phyloP scores from a whole-genome alignment of 30 jellyfish, hydroid and myxozoan species.

The Turritopsis dohrnii region DNA sequence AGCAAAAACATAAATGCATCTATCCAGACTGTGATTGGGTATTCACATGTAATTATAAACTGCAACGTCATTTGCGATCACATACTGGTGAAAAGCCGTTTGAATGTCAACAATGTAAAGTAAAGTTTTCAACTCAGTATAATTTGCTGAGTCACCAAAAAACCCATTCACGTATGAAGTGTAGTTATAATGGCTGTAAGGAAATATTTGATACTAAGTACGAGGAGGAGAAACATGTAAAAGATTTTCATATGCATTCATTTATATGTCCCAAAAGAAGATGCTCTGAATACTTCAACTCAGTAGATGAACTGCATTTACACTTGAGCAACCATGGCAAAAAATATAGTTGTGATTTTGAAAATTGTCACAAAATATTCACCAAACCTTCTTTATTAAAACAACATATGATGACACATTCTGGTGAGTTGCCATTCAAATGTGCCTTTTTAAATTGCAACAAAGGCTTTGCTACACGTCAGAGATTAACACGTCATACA shows the following conservation, averaged over 20 bases:
- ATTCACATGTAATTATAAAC: constrained; percentile 20
- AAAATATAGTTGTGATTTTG: constrained; percentile 14
- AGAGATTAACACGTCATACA: constrained; percentile 19
- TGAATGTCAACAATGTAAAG: constrained; percentile 4
- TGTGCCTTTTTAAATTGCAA: constrained; percentile 21
- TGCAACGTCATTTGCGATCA: constrained; percentile 18
- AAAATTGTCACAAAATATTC: constrained; percentile 19
- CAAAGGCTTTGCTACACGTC: constrained; percentile 18
- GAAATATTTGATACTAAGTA: background rate
- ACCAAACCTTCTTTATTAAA: constrained; percentile 20
- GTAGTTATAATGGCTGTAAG: background rate
- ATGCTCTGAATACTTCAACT: background rate
- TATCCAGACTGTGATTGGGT: constrained; percentile 29
- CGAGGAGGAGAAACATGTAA: background rate
- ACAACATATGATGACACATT: constrained; percentile 14
- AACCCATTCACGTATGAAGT: background rate
- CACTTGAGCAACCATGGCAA: constrained; percentile 26
- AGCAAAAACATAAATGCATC: background rate
- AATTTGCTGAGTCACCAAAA: constrained; percentile 22
- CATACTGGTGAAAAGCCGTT: constrained; percentile 35
- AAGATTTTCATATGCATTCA: background rate
- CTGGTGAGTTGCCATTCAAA: constrained; percentile 16
- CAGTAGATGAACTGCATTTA: constrained; percentile 10
- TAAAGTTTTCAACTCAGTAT: constrained; percentile 9
- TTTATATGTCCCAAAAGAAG: constrained; percentile 21